Conservation (phyloP, 2,888 invertebrate genomes). For the Miltochrista miniata region DNA sequence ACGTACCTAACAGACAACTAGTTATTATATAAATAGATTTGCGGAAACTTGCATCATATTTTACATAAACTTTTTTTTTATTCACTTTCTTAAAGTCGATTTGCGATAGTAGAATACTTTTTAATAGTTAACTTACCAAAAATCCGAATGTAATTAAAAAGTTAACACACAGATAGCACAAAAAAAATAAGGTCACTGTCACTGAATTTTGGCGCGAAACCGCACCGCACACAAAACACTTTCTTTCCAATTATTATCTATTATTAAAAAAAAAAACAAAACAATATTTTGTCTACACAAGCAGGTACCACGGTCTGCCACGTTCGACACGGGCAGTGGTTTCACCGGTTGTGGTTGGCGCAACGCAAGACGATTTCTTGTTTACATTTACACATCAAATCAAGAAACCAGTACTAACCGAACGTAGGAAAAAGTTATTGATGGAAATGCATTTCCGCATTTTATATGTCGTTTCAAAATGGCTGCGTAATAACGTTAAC, state of each 20-base stretch:
- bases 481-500: conserved; percentile 58
- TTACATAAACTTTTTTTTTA: neutral
- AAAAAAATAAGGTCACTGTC: conserved; percentile 55
- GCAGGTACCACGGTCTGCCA: conserved; percentile 55
- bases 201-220: conserved; percentile 54
- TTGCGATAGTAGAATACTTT: neutral
- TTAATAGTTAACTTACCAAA: conserved; percentile 40
- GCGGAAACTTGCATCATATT: conserved; percentile 32
- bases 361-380: conserved; percentile 56
- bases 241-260: conserved; percentile 33
- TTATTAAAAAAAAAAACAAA: conserved; percentile 24
- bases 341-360: conserved; percentile 65
- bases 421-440: conserved; percentile 58
- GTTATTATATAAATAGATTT: conserved; percentile 40
- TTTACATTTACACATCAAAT: conserved; percentile 70
- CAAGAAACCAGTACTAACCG: conserved; percentile 54
- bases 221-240: conserved; percentile 42
- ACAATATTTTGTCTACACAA: conserved; percentile 16
- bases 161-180: conserved; percentile 55
- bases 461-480: conserved; percentile 57
- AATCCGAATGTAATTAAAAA: conserved; percentile 40
- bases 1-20: conserved; percentile 25
- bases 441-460: conserved; percentile 61
- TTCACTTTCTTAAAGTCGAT: neutral
- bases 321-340: conserved; percentile 72